These are phyloP conservation scores for Dusona sp. DNA, from an alignment of 2,888 invertebrate species.

Conservation along the genomic window DNA sequence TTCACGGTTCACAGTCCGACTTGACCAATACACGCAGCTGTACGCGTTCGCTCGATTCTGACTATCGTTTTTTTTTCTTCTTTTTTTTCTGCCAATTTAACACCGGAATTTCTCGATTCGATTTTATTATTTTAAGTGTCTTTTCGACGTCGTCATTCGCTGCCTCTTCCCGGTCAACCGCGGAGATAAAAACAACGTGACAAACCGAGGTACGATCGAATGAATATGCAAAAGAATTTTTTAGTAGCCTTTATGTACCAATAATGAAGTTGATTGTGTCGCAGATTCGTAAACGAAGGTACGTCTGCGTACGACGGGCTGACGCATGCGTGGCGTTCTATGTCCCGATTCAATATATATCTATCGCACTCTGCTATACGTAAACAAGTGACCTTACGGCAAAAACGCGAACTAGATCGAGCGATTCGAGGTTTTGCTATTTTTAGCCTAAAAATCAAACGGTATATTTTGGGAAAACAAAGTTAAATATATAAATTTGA, in stretches of 20 bases:
- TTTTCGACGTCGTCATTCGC: neutral
- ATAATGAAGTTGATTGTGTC: too few relatives aligned
- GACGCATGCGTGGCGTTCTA: constrained; percentile 33
- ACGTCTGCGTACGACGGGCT: constrained; percentile 17
- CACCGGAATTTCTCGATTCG: neutral
- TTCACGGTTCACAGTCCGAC: constrained; percentile 21
- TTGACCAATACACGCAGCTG: neutral
- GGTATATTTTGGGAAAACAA: neutral
- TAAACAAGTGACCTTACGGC: constrained; percentile 5
- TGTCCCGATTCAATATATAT: neutral
- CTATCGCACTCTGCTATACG: neutral
- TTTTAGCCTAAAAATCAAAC: neutral
- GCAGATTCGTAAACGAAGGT: neutral
- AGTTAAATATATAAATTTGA: neutral
- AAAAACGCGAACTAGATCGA: constrained; percentile 2
- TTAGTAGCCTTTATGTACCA: too few relatives aligned
- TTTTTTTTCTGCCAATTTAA: neutral
- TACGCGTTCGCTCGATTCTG: constrained; percentile 7
- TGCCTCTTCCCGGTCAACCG: neutral
- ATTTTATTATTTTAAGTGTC: neutral
- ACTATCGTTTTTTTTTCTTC: constrained; percentile 2
- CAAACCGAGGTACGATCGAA: neutral
- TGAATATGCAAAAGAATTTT: constrained; percentile 9
- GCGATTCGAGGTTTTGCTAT: neutral
- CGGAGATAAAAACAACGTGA: neutral